These are phyloP conservation scores for Galeruca laticollis DNA, from an alignment of 2,888 invertebrate genomes.

Conservation along the genomic window DNA sequence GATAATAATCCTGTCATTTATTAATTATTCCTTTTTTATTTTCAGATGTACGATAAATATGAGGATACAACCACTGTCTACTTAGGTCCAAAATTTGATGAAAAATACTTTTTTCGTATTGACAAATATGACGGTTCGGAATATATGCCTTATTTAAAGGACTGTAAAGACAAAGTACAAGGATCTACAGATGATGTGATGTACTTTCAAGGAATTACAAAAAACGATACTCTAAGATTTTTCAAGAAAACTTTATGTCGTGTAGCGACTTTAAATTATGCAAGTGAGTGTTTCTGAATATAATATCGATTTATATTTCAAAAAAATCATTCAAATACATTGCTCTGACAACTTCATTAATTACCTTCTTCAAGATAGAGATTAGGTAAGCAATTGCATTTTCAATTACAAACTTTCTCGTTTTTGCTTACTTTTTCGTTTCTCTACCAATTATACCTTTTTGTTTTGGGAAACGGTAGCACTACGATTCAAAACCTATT, in stretches of 20 bases:
- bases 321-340: background rate
- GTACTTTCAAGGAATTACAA: slow-evolving; percentile 71
- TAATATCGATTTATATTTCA: too few species aligned
- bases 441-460: too few species aligned
- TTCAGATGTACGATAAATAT: slow-evolving; percentile 74
- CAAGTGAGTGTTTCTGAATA: slow-evolving; percentile 68
- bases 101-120: slow-evolving; percentile 73
- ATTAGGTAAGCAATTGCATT: too few species aligned
- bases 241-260: slow-evolving; percentile 79
- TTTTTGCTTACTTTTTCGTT: too few species aligned
- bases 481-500: too few species aligned
- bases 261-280: slow-evolving; percentile 71
- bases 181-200: slow-evolving; percentile 77
- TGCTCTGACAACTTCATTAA: too few species aligned
- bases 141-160: slow-evolving; percentile 67
- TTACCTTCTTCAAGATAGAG: too few species aligned
- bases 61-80: slow-evolving; percentile 74
- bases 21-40: slow-evolving; percentile 36
- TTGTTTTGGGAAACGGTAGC: too few species aligned
- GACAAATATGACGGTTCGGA: slow-evolving; percentile 71
- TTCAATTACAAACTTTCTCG: too few species aligned
- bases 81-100: slow-evolving; percentile 72
- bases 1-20: background rate
- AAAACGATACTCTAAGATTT: slow-evolving; percentile 71
- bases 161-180: slow-evolving; percentile 71